Percentiles rank a stretch among this genome's conserved stretches.
phyloP scores from a whole-genome alignment of 1,140 invertebrate genomes.

The Papilio machaon region DNA sequence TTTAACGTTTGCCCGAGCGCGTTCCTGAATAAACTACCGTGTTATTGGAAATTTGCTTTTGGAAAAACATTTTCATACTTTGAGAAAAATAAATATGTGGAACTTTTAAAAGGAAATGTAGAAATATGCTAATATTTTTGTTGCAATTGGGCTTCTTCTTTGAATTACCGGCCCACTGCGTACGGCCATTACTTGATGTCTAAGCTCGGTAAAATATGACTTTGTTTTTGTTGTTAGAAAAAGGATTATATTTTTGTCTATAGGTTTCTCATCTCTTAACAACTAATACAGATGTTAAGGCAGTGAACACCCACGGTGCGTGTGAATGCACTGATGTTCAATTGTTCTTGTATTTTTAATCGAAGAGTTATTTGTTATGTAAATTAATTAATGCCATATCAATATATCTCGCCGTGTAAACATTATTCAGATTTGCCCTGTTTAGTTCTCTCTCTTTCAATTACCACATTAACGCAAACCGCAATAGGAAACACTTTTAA shows the following conservation, averaged over 20 bases:
- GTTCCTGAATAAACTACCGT: conserved; percentile 15
- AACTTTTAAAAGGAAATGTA: background rate
- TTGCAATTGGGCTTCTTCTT: background rate
- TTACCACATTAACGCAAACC: background rate
- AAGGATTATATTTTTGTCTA: background rate
- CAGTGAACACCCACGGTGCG: too few relatives aligned
- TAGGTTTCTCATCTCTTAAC: too few relatives aligned
- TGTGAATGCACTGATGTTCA: too few relatives aligned
- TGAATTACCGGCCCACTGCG: background rate
- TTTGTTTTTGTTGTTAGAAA: too few relatives aligned
- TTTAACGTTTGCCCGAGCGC: conserved; percentile 21
- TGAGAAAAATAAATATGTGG: background rate
- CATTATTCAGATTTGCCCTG: background rate
- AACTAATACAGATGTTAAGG: too few relatives aligned
- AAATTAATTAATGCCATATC: too few relatives aligned
- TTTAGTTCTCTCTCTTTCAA: background rate
- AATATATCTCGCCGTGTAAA: background rate
- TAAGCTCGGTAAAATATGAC: too few relatives aligned
- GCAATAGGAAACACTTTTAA: background rate
- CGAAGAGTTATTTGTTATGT: too few relatives aligned
- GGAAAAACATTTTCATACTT: conserved; percentile 7
- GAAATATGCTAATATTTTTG: background rate
- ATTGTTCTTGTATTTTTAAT: too few relatives aligned
- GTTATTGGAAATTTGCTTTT: conserved; percentile 25
- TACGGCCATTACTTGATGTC: too few relatives aligned